Evolutionary conservation across 2,888 invertebrate genomes (phyloP), one percentile per base, ranked within the genome.

Genomic region (Mythimna vitellina): DNA sequence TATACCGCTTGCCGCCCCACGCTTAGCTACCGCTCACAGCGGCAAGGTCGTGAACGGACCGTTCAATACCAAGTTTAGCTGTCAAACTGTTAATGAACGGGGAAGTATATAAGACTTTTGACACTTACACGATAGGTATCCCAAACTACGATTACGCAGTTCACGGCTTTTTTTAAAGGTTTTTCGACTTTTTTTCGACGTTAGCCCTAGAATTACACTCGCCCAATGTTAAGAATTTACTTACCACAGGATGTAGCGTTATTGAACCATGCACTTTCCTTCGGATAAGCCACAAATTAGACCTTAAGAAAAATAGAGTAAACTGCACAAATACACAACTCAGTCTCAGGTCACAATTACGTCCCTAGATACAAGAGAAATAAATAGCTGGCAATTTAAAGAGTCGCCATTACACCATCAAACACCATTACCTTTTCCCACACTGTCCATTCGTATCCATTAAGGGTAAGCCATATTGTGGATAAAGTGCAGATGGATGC

Each of bases 391-490:
- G 78, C 86, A 86, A 84, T 86, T 81, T 86, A 81, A 84, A 80
- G 76, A 78, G 81, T 79, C 78, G 65, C 76, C 78, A 81, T 84
- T 85, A 75, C 83, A 74, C 86, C 88, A 89, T 91, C 84, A 91
- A 91, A 92, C 89, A 90, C 88, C 87, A 92, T 92, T 92, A 90
- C 80, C 74, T 84, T 88, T 88, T 87, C 88, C 88, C 89, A 88
- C 91, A 89, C 87, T 79, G 82, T 73, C 86, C 84, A 88, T 93
- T 91, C 82, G 87, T 93, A 87, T 89, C 90, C 90, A 92, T 93
- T 93, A 89, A 66, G 65, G 38, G 69, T 86, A 83, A 88, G 81
- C 80, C 35, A 83, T 83, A 69, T 64, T 73, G 61, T 64, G 10
- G 58, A 29, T 63, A 46, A 10, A 22, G 3, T 56, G 49, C 25